phyloP scores from a whole-genome alignment of 2,888 invertebrate genomes.

The Andrena chrysosceles region DNA sequence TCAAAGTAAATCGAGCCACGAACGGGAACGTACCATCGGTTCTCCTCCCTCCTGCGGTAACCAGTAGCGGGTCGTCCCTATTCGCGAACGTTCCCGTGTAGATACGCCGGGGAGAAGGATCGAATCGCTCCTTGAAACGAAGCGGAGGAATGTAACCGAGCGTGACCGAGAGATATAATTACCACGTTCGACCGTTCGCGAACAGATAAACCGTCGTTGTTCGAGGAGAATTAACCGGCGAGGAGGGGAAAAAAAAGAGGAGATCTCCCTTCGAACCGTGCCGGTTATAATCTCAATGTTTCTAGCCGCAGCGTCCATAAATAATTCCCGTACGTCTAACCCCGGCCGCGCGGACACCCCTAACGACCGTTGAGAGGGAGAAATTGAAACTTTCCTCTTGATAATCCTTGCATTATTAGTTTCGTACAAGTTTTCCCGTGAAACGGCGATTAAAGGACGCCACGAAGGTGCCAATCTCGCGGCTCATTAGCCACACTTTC shows the following conservation, averaged over 20 bases:
- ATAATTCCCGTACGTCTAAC: constrained; percentile 49
- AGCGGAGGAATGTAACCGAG: background rate
- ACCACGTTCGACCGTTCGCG: constrained; percentile 27
- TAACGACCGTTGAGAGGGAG: constrained; percentile 56
- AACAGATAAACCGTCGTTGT: constrained; percentile 39
- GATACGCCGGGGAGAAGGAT: background rate
- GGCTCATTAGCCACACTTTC: constrained; percentile 67
- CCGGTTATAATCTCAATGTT: constrained; percentile 63
- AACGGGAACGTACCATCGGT: background rate
- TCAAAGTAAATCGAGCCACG: background rate
- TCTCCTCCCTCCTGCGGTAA: background rate
- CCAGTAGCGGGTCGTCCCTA: background rate
- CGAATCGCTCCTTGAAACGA: background rate
- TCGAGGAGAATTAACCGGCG: constrained; percentile 39
- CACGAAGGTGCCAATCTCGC: constrained; percentile 65
- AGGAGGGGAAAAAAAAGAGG: constrained; percentile 24
- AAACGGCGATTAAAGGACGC: constrained; percentile 67
- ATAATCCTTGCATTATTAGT: constrained; percentile 66
- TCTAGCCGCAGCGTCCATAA: constrained; percentile 58
- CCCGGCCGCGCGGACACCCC: constrained; percentile 34
- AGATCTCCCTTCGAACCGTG: constrained; percentile 52
- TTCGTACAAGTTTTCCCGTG: constrained; percentile 68
- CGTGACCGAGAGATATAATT: constrained; percentile 38
- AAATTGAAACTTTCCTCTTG: constrained; percentile 65
- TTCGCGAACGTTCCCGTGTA: too few species aligned